These are phyloP conservation scores for Anthopleura xanthogrammica DNA, from an alignment of 92 coral and sea anemone species.

Conservation along the genomic window DNA sequence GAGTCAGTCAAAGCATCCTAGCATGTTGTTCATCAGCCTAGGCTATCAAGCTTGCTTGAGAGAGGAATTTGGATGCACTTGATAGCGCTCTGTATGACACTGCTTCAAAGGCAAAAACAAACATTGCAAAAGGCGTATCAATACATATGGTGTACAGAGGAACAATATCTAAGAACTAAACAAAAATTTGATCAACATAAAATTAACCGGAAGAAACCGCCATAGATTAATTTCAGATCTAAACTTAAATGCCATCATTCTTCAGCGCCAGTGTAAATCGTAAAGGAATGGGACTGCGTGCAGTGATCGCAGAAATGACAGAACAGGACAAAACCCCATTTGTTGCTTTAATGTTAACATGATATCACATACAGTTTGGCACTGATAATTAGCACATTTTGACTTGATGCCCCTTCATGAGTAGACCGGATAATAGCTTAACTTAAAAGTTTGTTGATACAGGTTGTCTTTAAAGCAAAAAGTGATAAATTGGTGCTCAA, in stretches of 20 bases:
- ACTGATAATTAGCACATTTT: constrained; percentile 1
- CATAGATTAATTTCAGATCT: background rate
- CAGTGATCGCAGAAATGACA: background rate
- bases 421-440: constrained; percentile 5
- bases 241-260: too few species aligned
- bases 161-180: background rate
- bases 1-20: background rate
- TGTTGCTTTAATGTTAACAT: too few species aligned
- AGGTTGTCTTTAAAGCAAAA: constrained; percentile 1
- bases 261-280: too few species aligned
- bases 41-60: background rate
- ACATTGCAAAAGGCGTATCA: background rate
- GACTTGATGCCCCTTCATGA: background rate
- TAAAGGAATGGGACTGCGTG: background rate
- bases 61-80: constrained; percentile 6
- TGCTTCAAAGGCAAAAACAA: background rate
- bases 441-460: constrained; percentile 6
- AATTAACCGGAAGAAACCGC: background rate
- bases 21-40: background rate
- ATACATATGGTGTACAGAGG: background rate
- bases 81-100: background rate
- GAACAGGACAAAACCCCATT: background rate
- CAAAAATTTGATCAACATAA: background rate
- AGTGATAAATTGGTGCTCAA: constrained; percentile 1
- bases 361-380: background rate